phyloP scores from a whole-genome alignment of 2,888 invertebrate genomes.

The Psylliodes chrysocephalus region DNA sequence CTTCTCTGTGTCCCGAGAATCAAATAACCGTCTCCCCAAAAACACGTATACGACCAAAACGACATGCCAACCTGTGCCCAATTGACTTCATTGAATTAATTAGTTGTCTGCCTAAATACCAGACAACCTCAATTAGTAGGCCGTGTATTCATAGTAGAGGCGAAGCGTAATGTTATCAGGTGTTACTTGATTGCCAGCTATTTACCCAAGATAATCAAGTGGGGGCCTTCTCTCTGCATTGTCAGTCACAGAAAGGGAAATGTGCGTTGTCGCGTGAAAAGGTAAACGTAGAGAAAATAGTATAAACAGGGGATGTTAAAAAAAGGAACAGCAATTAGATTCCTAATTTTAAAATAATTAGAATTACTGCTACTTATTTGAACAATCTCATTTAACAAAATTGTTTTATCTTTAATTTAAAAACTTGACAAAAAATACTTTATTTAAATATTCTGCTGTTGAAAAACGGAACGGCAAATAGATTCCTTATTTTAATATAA shows the following conservation, averaged over 20 bases:
- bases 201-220: constrained; percentile 24
- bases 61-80: constrained; percentile 11
- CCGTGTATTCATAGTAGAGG: constrained; percentile 14
- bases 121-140: constrained; percentile 28
- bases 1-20: constrained; percentile 4
- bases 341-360: too few species aligned
- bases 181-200: constrained; percentile 27
- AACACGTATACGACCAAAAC: constrained; percentile 1
- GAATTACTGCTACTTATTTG: too few species aligned
- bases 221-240: neutral
- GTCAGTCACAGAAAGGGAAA: neutral
- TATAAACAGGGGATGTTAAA: neutral
- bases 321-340: too few species aligned
- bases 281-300: neutral
- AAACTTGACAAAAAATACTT: too few species aligned
- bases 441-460: too few species aligned
- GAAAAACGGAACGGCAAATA: too few species aligned
- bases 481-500: too few species aligned
- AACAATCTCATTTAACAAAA: too few species aligned
- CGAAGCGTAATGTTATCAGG: constrained; percentile 26
- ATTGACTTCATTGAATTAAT: constrained; percentile 23
- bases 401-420: too few species aligned
- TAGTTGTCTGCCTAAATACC: constrained; percentile 20
- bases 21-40: constrained; percentile 9
- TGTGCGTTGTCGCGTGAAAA: neutral